Base-by-base conservation (phyloP, 2,888 invertebrate species). In the Sicus ferrugineus region DNA sequence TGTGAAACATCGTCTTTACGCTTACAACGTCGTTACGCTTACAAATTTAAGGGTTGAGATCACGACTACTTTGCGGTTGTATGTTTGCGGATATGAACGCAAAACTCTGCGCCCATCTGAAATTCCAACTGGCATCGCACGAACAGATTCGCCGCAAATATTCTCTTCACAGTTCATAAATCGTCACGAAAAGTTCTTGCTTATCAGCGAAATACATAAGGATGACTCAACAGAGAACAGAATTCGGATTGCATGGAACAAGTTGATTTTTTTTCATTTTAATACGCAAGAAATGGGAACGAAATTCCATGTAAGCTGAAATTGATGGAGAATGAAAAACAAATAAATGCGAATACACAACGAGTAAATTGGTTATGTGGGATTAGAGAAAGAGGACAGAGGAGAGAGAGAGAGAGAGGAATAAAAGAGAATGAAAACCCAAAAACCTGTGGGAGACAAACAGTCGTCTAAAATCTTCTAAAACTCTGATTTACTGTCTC, bases 171-270 rank as follows among this genome's bases (percentile, higher is more conserved):
- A 23, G 31, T 54, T 54, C 54, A 38, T 14, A 23, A 23, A 65
- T 65, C 62, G 62, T n/a, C 16, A 52, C 26, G 7, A 38, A 4
- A 21, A 26, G 7, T 52, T 65, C 31, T 65, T 52, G 26, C 52
- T 65, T 65, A 65, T 65, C 65, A 28, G n/a, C 16, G 54, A 54
- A 52, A 42, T 52, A 54, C 65, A 65, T 26, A 65, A 38, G 52
- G 23, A 54, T 65, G 54, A 65, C 65, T 54, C 64, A 52, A n/a
- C 14, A 16, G 16, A 34, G 1, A 59, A 11, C 54, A 54, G 54
- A 14, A 21, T n/a, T n/a, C n/a, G 7, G 30, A 56, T 7, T 16
- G 26, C 14, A 11, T 52, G 38, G 11, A 52, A 4, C n/a, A n/a
- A n/a, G n/a, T n/a, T n/a, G n/a, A n/a, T n/a, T n/a, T n/a, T n/a